Evolutionary conservation across 2,113 vertebrate species (phyloP), one percentile per base, ranked within the genome.

Genomic region (Rhinogobius similis): DNA sequence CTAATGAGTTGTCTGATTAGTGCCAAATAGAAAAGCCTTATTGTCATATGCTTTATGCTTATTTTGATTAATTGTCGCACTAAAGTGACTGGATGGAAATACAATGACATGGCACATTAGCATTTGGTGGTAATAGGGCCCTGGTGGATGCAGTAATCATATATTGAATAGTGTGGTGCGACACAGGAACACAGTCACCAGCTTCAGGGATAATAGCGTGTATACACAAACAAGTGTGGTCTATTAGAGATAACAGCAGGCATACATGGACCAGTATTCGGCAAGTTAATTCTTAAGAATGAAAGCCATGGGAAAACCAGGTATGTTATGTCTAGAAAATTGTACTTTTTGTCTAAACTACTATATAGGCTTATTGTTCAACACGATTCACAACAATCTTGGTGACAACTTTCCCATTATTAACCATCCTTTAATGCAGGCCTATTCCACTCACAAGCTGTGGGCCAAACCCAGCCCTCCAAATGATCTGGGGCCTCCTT

Each of bases 1-100:
- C 88, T 91, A 92, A 93, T 92, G 88, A 93, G 86, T 91, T 87
- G 81, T 88, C 89, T 91, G 89, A 89, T 93, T 89, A 90, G 82
- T 76, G 77, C 68, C 43, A 72, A 91, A 89, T 91, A 90, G 83
- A 89, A 91, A 88, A 85, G 83, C 82, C 82, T 87, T 88, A 90
- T 86, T 89, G 86, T 90, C 73, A 81, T 77, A 75, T 65, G 44
- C 78, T 88, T 86, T 85, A 81, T 89, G 84, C 88, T 93, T 91
- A 90, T 89, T 92, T 90, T 86, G 85, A 92, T 91, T 88, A 87
- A 92, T 92, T 91, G 88, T 91, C 88, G 78, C 50, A 81, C 86
- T 88, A 89, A 88, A 89, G 84, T 87, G 77, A 88, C 73, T 82
- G 70, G 87, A 80, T 70, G 73, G 78, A 87, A 73, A 74, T 76